A percentile compares a stretch with the other conserved stretches of the same genome.
Conservation (phyloP, 1,140 invertebrate genomes). For the Parapsyche elsis region DNA sequence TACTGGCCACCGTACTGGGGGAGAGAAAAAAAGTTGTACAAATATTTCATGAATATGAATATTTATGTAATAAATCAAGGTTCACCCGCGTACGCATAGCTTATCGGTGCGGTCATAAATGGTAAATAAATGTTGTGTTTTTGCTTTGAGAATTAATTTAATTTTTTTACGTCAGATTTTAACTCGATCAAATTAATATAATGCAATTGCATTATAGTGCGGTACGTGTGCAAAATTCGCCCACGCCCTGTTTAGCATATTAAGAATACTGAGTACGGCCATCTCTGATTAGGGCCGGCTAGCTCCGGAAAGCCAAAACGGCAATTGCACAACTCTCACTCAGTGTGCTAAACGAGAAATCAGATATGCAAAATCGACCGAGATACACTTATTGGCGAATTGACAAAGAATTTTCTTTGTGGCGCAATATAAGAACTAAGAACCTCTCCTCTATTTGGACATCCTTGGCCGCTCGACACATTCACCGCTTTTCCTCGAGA, state of each 20-base stretch:
- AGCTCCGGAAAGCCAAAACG: not conserved
- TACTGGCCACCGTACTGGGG: not conserved
- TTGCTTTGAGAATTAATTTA: not conserved
- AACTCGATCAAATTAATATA: not conserved
- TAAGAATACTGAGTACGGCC: slow-evolving; percentile 30
- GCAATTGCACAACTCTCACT: slow-evolving; percentile 26
- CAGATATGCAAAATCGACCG: slow-evolving; percentile 29
- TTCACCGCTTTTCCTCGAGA: not conserved
- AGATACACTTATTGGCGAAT: not conserved
- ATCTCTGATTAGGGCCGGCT: slow-evolving; percentile 24
- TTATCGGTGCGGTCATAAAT: not conserved
- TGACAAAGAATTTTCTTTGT: slow-evolving; percentile 31
- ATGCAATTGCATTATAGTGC: not conserved
- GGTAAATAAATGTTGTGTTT: not conserved
- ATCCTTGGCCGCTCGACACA: not conserved
- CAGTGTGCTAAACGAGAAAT: slow-evolving; percentile 18
- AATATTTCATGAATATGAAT: slow-evolving; percentile 9
- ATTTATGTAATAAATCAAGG: not conserved
- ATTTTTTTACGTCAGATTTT: not conserved
- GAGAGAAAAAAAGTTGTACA: not conserved
- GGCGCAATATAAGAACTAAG: too few relatives aligned
- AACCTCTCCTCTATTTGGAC: slow-evolving; percentile 20
- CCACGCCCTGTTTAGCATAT: slow-evolving; percentile 16
- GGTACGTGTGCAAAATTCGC: slow-evolving; percentile 11
- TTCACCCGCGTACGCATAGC: not conserved